These are phyloP conservation scores for Gymnosoma rotundatum DNA, from an alignment of 2,888 invertebrate genomes.

Conservation along the genomic window DNA sequence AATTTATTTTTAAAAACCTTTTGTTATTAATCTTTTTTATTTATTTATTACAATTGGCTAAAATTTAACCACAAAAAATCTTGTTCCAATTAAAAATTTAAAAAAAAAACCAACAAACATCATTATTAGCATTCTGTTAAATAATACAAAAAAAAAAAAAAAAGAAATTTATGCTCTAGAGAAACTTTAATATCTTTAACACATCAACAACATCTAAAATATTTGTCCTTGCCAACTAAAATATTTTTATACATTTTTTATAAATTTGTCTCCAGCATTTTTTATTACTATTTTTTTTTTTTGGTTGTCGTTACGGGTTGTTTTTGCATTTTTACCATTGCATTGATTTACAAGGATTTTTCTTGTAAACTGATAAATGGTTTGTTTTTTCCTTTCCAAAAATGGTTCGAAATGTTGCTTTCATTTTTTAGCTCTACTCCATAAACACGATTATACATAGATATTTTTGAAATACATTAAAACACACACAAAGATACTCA, in stretches of 20 bases:
- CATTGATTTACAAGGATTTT: conserved; percentile 70
- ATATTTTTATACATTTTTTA: conserved; percentile 60
- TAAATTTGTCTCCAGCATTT: conserved; percentile 47
- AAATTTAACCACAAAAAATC: neutral
- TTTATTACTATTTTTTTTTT: too few species aligned
- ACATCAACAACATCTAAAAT: conserved; percentile 11
- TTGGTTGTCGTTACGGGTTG: conserved; percentile 16
- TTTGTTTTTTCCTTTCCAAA: conserved; percentile 72
- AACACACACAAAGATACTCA: neutral
- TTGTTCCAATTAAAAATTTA: conserved; percentile 15
- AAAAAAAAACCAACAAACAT: conserved; percentile 24
- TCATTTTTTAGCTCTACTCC: conserved; percentile 47
- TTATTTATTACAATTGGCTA: neutral
- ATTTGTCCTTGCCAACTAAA: conserved; percentile 59
- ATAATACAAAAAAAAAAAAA: neutral
- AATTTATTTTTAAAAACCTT: too few species aligned
- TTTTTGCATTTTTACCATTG: conserved; percentile 57
- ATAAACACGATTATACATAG: conserved; percentile 13
- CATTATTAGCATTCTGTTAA: conserved; percentile 12
- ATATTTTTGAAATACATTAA: neutral
- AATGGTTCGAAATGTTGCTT: conserved; percentile 59
- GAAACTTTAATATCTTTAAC: conserved; percentile 39
- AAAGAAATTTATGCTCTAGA: conserved; percentile 48
- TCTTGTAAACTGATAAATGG: conserved; percentile 72
- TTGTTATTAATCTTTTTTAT: neutral